phyloP scores from a whole-genome alignment of 2,888 invertebrate species.

The Carcina quercana region DNA sequence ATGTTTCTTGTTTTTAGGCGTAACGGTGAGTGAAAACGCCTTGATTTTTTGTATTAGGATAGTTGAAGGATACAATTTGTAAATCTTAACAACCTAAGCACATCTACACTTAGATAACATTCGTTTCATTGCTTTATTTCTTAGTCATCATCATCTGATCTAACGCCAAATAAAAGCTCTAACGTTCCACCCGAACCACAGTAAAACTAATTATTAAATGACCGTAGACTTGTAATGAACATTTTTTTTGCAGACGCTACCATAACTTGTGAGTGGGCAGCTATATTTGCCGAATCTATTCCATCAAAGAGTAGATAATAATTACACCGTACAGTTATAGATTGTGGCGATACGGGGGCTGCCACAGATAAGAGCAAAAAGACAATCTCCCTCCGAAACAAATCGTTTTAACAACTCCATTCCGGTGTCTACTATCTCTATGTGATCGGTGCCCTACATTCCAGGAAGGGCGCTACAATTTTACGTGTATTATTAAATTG shows the following conservation, averaged over 20 bases:
- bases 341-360: conserved; percentile 40
- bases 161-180: background rate
- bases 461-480: conserved; percentile 1
- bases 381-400: conserved; percentile 18
- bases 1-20: too few species aligned
- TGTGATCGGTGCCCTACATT: conserved; percentile 7
- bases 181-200: background rate
- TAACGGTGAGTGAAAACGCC: too few species aligned
- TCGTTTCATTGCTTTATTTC: too few species aligned
- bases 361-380: conserved; percentile 8
- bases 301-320: conserved; percentile 66
- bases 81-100: too few species aligned
- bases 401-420: conserved; percentile 23
- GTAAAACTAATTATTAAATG: too few species aligned
- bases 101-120: too few species aligned
- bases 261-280: conserved; percentile 38
- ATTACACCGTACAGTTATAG: conserved; percentile 65
- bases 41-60: too few species aligned
- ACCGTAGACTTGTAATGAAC: too few species aligned
- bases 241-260: conserved; percentile 29
- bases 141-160: background rate
- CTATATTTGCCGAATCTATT: conserved; percentile 70
- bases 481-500: background rate
- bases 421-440: conserved; percentile 3
- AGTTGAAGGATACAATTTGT: too few species aligned